These are phyloP conservation scores for Nixonia krombeini DNA, from an alignment of 1,140 invertebrate species.

Conservation along the genomic window DNA sequence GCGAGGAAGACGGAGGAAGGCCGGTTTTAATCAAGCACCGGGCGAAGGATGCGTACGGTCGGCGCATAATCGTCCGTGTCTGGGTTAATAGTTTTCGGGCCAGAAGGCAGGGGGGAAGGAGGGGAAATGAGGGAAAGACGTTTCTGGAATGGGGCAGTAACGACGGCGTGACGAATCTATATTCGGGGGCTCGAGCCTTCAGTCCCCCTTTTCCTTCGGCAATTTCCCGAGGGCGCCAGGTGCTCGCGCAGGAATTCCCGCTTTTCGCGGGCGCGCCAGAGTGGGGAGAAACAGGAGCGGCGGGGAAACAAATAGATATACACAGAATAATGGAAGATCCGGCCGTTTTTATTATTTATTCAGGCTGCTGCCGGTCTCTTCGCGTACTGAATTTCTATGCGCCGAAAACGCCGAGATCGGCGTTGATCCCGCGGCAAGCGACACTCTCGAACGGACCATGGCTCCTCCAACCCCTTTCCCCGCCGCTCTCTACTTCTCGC, in stretches of 20 bases:
- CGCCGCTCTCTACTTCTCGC: neutral
- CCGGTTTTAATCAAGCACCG: too few species aligned
- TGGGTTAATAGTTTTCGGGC: too few species aligned
- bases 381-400: slow-evolving; percentile 41
- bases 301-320: slow-evolving; percentile 21
- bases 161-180: slow-evolving; percentile 14
- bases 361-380: slow-evolving; percentile 29
- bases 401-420: slow-evolving; percentile 24
- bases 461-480: slow-evolving; percentile 1
- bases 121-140: too few species aligned
- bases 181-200: too few species aligned
- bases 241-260: slow-evolving; percentile 34
- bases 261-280: slow-evolving; percentile 24
- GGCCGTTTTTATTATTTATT: slow-evolving; percentile 49
- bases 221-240: slow-evolving; percentile 44
- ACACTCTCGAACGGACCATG: slow-evolving; percentile 13
- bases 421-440: neutral
- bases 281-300: slow-evolving; percentile 14
- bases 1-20: too few species aligned
- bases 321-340: slow-evolving; percentile 43
- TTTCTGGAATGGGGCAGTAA: slow-evolving; percentile 1
- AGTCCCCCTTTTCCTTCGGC: slow-evolving; percentile 12
- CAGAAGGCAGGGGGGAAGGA: too few species aligned
- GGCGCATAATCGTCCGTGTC: too few species aligned
- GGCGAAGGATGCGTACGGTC: too few species aligned